These are phyloP conservation scores for Bryconaethiops microstoma DNA, from an alignment of 2,797 vertebrate species.

Conservation along the genomic window DNA sequence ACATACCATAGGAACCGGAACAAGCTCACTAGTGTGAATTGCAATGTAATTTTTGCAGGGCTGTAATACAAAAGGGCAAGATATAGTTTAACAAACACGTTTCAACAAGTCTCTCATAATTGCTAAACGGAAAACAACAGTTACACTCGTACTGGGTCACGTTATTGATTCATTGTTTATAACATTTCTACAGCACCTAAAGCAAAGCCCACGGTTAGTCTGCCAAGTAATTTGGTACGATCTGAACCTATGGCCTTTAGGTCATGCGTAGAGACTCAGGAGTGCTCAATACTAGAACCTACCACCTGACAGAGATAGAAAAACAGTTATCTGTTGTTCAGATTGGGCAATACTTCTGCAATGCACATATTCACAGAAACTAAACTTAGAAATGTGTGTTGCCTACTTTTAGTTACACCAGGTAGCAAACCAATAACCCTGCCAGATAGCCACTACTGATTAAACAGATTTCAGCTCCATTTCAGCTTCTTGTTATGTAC, in stretches of 20 bases:
- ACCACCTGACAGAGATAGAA: neutral
- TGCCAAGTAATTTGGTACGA: neutral
- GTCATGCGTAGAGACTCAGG: neutral
- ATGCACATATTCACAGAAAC: neutral
- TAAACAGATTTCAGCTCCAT: neutral
- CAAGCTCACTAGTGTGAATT: neutral
- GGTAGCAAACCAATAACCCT: neutral
- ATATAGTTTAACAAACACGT: neutral
- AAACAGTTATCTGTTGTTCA: constrained; percentile 9
- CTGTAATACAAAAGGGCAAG: neutral
- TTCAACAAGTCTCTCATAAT: neutral
- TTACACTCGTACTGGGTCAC: too few relatives aligned
- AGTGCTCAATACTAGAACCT: constrained; percentile 10
- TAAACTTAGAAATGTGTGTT: neutral
- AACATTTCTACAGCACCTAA: neutral
- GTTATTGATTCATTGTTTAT: neutral
- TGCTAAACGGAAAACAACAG: neutral
- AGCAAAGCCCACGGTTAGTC: neutral
- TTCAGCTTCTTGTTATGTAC: too few relatives aligned
- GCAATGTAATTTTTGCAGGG: neutral
- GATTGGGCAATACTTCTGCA: neutral
- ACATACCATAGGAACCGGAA: neutral
- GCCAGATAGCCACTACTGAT: neutral
- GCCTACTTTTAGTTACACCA: neutral
- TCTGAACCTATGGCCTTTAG: neutral